A percentile compares a stretch with the other conserved stretches of the same genome.
Conservation (phyloP, 2,113 vertebrate species). For the Clarias magur region DNA sequence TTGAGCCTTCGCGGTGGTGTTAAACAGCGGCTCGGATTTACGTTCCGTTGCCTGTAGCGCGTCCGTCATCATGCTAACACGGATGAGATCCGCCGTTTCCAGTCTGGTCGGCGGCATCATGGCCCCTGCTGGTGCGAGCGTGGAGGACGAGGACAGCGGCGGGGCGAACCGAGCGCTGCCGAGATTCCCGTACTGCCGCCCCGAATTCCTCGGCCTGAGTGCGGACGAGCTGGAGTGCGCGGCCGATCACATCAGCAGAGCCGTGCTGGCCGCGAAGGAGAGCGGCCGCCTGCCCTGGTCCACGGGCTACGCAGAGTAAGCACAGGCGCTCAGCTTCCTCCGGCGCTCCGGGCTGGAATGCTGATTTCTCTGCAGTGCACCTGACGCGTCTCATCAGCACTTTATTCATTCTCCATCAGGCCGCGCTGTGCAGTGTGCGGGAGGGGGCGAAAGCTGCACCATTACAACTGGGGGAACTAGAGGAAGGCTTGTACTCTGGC, state of each 20-base stretch:
- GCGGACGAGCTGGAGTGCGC: conserved; percentile 91
- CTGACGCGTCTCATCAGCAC: not conserved
- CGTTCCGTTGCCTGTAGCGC: not conserved
- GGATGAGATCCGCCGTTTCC: conserved; percentile 90
- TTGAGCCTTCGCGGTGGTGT: not conserved
- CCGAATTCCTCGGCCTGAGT: conserved; percentile 90
- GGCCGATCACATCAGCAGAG: conserved; percentile 88
- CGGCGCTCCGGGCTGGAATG: not conserved
- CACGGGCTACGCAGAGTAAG: conserved; percentile 97
- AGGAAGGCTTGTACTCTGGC: not conserved
- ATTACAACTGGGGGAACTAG: not conserved
- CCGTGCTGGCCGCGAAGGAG: conserved; percentile 91
- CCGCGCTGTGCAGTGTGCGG: not conserved
- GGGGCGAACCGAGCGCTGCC: conserved; percentile 78
- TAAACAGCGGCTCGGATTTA: not conserved
- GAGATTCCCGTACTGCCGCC: conserved; percentile 86
- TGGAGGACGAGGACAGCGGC: conserved; percentile 68
- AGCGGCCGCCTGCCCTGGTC: conserved; percentile 86
- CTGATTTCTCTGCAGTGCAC: not conserved
- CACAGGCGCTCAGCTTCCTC: not conserved
- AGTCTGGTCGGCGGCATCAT: conserved; percentile 93
- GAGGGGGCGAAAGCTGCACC: not conserved
- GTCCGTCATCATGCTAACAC: conserved; percentile 79
- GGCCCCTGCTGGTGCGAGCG: conserved; percentile 74
- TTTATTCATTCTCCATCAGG: not conserved